Base-by-base conservation (phyloP, 2,113 vertebrate species). In the Chloropsis cyanopogon region DNA sequence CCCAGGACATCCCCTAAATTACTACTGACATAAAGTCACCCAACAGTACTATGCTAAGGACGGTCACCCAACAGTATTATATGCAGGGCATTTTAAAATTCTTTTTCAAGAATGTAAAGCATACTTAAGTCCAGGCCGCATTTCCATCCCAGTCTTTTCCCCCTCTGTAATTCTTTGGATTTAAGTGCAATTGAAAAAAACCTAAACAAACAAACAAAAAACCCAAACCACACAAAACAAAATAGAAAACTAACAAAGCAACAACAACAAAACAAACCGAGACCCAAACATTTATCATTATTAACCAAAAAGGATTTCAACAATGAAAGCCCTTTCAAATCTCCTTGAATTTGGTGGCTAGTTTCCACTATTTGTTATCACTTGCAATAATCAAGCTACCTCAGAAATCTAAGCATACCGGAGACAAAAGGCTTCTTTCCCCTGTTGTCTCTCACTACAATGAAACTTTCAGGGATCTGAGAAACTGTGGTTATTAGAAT, bases 61-160 rank as follows among this genome's bases (percentile, higher is more conserved):
- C 0, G 0, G 41, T 46, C 46, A 18, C 9, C 11, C 9, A 54
- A 29, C 5, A 9, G 10, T 42, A 9, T 35, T 66, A 11, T 4
- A 7, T 13, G 17, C 13, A 26, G 31, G 7, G 20, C 4, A 24
- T 25, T 76, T 85, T 35, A 20, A 76, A 76, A 66, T 50, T 50
- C 3, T 56, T 72, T 49, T 54, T 28, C 44, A 72, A 54, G 9
- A 50, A 68, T 28, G 5, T 20, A 72, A 26, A 49, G 3, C 16
- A 54, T n/a, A 33, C 12, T 57, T 44, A 77, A 76, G 1, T 52
- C 23, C 25, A 77, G 26, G 9, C 7, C 64, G 11, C 7, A 35
- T 59, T 91, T 91, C 28, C 15, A 41, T 10, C 10, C 2, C 24
- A 26, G 3, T 29, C 9, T 47, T 83, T 42, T 86, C 7, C 6